A percentile compares a stretch with the other conserved stretches of the same genome.
Evolutionary conservation across 2,888 invertebrate species (phyloP).

Genomic region (Tetranychus piercei): DNA sequence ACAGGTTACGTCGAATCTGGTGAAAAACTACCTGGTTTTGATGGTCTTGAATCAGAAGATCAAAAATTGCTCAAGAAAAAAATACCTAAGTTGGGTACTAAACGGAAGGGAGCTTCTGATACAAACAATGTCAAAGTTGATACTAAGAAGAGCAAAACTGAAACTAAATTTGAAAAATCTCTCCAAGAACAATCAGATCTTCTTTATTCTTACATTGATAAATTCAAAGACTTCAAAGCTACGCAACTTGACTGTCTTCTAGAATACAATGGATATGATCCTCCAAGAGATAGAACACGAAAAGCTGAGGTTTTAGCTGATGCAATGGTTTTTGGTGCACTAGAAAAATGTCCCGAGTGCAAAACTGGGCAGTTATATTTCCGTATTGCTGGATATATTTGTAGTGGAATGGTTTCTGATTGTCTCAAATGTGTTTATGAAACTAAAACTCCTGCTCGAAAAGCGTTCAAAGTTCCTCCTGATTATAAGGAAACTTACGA

Average conservation of each 20-base stretch:
- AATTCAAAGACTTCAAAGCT: conserved; percentile 43
- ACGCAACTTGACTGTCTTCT: conserved; percentile 46
- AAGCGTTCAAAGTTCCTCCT: conserved; percentile 48
- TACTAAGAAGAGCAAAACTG: not conserved
- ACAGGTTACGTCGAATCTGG: conserved; percentile 54
- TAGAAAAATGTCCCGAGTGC: conserved; percentile 58
- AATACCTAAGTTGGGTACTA: conserved; percentile 1
- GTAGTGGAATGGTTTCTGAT: conserved; percentile 59
- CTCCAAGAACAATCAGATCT: conserved; percentile 53
- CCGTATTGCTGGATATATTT: conserved; percentile 50
- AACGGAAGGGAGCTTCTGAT: not conserved
- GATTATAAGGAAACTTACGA: conserved; percentile 40
- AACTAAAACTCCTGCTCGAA: conserved; percentile 51
- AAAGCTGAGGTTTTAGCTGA: conserved; percentile 41
- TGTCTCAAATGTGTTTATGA: conserved; percentile 69
- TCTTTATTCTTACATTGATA: conserved; percentile 48
- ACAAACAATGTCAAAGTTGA: not conserved
- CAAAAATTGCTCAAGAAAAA: conserved; percentile 43
- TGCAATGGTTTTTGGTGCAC: conserved; percentile 64
- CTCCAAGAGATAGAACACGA: conserved; percentile 35
- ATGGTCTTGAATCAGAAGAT: conserved; percentile 50
- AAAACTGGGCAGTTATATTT: conserved; percentile 44
- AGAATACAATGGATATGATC: conserved; percentile 46
- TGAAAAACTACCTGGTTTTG: conserved; percentile 55
- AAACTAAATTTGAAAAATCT: conserved; percentile 40